Evolutionary conservation across 2,797 vertebrate species (phyloP).

Genomic region (Phrynocephalus vlangalii): DNA sequence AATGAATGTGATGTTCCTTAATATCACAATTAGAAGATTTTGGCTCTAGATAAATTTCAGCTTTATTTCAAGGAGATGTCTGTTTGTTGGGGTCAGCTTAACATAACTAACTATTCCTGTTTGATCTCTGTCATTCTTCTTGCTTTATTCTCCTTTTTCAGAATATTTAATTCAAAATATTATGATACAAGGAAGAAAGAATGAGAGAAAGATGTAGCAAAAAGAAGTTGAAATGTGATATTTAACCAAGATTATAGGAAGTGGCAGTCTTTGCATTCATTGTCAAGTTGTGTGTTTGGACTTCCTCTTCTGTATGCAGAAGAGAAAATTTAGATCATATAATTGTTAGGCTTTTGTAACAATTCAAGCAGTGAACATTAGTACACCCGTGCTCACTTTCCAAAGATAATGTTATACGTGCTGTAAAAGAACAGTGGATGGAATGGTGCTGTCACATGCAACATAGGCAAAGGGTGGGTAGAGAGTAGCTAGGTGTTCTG

Average conservation of each 20-base stretch:
- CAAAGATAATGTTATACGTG: neutral
- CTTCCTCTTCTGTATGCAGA: conserved; percentile 5
- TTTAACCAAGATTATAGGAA: neutral
- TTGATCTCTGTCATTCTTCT: conserved; percentile 17
- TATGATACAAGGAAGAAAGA: conserved; percentile 43
- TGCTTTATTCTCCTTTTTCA: conserved; percentile 35
- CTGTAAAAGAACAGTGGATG: neutral
- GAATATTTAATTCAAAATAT: conserved; percentile 18
- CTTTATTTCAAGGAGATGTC: neutral
- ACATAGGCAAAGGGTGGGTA: neutral
- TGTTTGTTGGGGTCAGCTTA: neutral
- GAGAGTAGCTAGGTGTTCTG: neutral
- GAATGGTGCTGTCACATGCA: neutral
- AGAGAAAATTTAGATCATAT: neutral
- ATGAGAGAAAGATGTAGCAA: neutral
- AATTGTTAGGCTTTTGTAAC: neutral
- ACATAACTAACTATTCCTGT: neutral
- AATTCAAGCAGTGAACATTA: neutral
- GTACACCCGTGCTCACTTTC: neutral
- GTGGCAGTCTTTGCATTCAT: neutral
- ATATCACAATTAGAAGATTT: neutral
- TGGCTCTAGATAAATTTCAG: neutral
- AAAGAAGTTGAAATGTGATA: neutral
- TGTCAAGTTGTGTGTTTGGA: neutral
- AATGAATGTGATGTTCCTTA: neutral